Base-by-base conservation (phyloP, 2,797 vertebrate genomes). In the Cynopterus sphinx region DNA sequence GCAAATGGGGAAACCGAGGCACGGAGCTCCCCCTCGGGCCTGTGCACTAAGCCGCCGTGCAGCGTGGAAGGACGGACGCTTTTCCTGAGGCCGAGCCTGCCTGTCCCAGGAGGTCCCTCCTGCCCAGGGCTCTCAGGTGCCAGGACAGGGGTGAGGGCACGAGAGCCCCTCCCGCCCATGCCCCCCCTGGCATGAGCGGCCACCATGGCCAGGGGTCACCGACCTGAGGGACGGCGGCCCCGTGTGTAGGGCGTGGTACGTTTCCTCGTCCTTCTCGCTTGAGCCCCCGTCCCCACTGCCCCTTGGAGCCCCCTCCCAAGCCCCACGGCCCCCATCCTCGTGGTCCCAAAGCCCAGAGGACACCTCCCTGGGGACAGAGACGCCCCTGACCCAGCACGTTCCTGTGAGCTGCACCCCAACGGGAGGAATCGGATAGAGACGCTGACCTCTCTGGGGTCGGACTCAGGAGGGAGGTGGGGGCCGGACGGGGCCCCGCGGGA, bases 111-210 rank as follows among this genome's bases (percentile, higher is more conserved):
- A 82, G 65, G 28, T 22, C 22, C 78, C 24, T 21, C 57, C 1
- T 0, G 70, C 39, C n/a, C 81, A 59, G 9, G 41, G 5, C 10
- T 19, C 55, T 94, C 59, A 33, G 31, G 5, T 28, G 8, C 9
- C 19, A 67, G 39, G 61, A 31, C 26, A 55, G 51, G 21, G 4
- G 36, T 3, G 11, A 61, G 13, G 36, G 3, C 0, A 0, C 4
- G 28, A 86, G 51, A 55, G 21, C 5, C 11, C 9, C 28, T 49
- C 78, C 57, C 55, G 63, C 74, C 68, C 17, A 84, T 33, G n/a
- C 13, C 21, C n/a, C 43, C n/a, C n/a, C n/a, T 26, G 19, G 17
- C 33, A 17, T 6, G 41, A 19, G 51, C 28, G 90, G 63, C 51
- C 71, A 28, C 13, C 6, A 0, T 4, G 43, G 46, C 43, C 65